phyloP scores from a whole-genome alignment of 1,140 invertebrate genomes.

The Calephelis nemesis region DNA sequence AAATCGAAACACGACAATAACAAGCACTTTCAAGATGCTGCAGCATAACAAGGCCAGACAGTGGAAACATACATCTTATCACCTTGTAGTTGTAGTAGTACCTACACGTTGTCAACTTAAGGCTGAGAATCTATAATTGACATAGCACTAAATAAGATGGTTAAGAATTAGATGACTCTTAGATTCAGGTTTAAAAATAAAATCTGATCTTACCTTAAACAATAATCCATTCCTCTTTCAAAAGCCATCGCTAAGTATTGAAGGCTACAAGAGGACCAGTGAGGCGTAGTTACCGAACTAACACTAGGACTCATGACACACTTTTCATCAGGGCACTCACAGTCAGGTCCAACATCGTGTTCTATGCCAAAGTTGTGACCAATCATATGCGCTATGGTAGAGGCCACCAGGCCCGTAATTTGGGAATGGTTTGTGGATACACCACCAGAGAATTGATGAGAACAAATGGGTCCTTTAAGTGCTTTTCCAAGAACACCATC shows the following conservation, averaged over 20 bases:
- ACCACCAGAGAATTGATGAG: slow-evolving; percentile 97
- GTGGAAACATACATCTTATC: too few species aligned
- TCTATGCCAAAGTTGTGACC: slow-evolving; percentile 99
- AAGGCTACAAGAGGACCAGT: slow-evolving; percentile 94
- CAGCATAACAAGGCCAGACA: too few species aligned
- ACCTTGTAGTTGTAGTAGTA: too few species aligned
- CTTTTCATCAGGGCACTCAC: slow-evolving; percentile 90
- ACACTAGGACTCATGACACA: slow-evolving; percentile 98
- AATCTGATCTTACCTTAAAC: slow-evolving; percentile 81
- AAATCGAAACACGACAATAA: too few species aligned
- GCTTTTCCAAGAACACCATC: slow-evolving; percentile 97
- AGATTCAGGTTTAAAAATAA: too few species aligned
- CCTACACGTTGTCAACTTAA: too few species aligned
- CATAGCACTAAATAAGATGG: too few species aligned
- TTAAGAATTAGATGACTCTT: too few species aligned
- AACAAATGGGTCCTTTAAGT: slow-evolving; percentile 98
- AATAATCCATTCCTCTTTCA: slow-evolving; percentile 98
- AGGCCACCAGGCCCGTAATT: slow-evolving; percentile 93
- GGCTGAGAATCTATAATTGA: too few species aligned
- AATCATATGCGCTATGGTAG: slow-evolving; percentile 98
- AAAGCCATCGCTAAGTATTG: slow-evolving; percentile 94
- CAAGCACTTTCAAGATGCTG: too few species aligned
- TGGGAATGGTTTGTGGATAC: slow-evolving; percentile 96
- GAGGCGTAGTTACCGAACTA: slow-evolving; percentile 88
- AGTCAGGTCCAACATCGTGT: slow-evolving; percentile 90